A percentile compares a stretch with the other conserved stretches of the same genome.
phyloP scores from a whole-genome alignment of 1,140 invertebrate genomes.

The Oncopodura yosiiana region DNA sequence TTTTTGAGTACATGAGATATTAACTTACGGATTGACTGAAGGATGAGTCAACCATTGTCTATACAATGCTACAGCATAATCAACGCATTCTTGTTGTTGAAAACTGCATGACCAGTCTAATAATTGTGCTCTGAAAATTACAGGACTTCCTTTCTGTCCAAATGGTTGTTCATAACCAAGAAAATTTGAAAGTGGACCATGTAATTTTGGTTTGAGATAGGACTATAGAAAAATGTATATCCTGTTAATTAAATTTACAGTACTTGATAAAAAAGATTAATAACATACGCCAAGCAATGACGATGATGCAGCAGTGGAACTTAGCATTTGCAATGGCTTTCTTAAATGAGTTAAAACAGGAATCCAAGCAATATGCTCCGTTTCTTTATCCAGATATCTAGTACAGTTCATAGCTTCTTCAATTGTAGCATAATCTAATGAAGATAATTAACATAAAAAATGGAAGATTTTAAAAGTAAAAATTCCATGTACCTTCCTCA shows the following conservation, averaged over 20 bases:
- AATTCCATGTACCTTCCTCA: background rate
- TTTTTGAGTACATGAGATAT: background rate
- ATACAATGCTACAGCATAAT: slow-evolving; percentile 6
- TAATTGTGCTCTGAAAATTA: slow-evolving; percentile 15
- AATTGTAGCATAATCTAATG: slow-evolving; percentile 7
- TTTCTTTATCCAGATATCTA: slow-evolving; percentile 51
- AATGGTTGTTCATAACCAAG: background rate
- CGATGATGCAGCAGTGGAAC: no score
- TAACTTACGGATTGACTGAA: slow-evolving; percentile 10
- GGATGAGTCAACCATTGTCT: slow-evolving; percentile 16
- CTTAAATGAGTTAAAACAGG: slow-evolving; percentile 38
- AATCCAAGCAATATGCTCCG: slow-evolving; percentile 51
- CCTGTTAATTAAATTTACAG: background rate
- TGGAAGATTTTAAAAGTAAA: background rate
- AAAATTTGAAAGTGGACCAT: background rate
- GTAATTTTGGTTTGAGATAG: slow-evolving; percentile 20
- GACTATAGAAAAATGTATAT: slow-evolving; percentile 1
- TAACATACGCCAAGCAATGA: no score
- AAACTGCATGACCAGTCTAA: slow-evolving; percentile 24
- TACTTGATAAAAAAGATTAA: no score
- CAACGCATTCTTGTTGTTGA: slow-evolving; percentile 1
- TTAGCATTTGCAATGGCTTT: no score
- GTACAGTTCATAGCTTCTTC: slow-evolving; percentile 48
- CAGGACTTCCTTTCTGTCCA: background rate
- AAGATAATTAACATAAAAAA: background rate